Percentiles rank a stretch among this genome's conserved stretches.
These are phyloP conservation scores for Athetis lepigone DNA, from an alignment of 2,888 invertebrate species.

Conservation along the genomic window DNA sequence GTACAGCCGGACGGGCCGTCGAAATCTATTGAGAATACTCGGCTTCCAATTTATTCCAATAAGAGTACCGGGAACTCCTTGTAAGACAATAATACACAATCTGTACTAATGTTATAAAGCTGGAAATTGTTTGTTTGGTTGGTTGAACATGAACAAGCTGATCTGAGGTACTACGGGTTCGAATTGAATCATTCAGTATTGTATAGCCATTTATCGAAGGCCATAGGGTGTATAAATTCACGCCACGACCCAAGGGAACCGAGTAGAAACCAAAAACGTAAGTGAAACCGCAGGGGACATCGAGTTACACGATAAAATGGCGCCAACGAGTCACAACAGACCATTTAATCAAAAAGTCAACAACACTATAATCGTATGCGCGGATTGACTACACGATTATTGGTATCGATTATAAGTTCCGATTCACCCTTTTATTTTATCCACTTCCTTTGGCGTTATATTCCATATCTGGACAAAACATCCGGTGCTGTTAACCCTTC, in stretches of 20 bases:
- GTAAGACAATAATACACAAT: slow-evolving; percentile 51
- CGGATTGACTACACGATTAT: slow-evolving; percentile 59
- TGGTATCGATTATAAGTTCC: slow-evolving; percentile 67
- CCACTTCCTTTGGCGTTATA: slow-evolving; percentile 77
- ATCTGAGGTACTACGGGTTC: no score
- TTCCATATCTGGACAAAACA: slow-evolving; percentile 77
- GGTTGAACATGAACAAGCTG: no score
- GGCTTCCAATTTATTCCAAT: slow-evolving; percentile 49
- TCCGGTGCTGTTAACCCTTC: slow-evolving; percentile 84
- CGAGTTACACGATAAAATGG: slow-evolving; percentile 43
- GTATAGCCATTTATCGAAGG: no score
- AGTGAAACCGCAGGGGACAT: no score
- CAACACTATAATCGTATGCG: slow-evolving; percentile 57
- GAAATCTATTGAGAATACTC: slow-evolving; percentile 54
- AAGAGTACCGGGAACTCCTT: slow-evolving; percentile 39
- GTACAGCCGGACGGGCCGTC: slow-evolving; percentile 37
- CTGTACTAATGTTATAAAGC: no score
- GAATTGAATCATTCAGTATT: no score
- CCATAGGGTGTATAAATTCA: no score
- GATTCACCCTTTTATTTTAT: slow-evolving; percentile 71
- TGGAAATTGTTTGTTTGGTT: no score
- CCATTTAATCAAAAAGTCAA: slow-evolving; percentile 53
- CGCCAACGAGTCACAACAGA: slow-evolving; percentile 50
- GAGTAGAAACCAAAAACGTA: no score
- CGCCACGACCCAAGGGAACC: no score